Conservation (phyloP, 2,797 vertebrate genomes). For the Geotrypetes seraphini region DNA sequence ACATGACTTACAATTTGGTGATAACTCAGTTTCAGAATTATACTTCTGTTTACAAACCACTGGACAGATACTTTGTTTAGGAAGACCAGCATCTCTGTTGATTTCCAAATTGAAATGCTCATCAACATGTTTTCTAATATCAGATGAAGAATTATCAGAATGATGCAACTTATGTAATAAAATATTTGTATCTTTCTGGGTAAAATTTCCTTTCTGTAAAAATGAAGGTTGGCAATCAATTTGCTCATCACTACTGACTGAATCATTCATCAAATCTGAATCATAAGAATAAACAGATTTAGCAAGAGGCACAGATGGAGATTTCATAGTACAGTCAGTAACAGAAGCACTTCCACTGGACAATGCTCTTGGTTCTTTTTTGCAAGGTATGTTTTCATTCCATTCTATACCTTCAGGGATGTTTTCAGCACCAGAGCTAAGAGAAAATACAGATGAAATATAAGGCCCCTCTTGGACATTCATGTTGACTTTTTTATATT, state of each 20-base stretch:
- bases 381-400: constrained; percentile 28
- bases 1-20: too few species aligned
- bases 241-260: constrained; percentile 8
- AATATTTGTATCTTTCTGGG: too few species aligned
- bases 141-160: too few species aligned
- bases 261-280: constrained; percentile 26
- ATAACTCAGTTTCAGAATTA: too few species aligned
- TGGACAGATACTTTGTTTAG: not conserved
- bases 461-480: constrained; percentile 63
- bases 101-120: too few species aligned
- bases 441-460: constrained; percentile 89
- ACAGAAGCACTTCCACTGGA: too few species aligned
- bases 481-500: constrained; percentile 18
- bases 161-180: too few species aligned
- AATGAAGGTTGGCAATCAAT: constrained; percentile 6
- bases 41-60: too few species aligned
- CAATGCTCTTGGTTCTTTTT: constrained; percentile 42
- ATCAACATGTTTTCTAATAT: too few species aligned
- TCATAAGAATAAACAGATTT: constrained; percentile 42
- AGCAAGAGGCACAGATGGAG: too few species aligned
- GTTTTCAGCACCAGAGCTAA: constrained; percentile 53
- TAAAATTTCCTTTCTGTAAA: too few species aligned
- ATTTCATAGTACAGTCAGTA: too few species aligned
- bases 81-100: not conserved
- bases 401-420: constrained; percentile 47